Percentiles rank a stretch among this genome's conserved stretches.
Evolutionary conservation across 1,140 invertebrate genomes (phyloP).

Genomic region (Drosophila truncata): DNA sequence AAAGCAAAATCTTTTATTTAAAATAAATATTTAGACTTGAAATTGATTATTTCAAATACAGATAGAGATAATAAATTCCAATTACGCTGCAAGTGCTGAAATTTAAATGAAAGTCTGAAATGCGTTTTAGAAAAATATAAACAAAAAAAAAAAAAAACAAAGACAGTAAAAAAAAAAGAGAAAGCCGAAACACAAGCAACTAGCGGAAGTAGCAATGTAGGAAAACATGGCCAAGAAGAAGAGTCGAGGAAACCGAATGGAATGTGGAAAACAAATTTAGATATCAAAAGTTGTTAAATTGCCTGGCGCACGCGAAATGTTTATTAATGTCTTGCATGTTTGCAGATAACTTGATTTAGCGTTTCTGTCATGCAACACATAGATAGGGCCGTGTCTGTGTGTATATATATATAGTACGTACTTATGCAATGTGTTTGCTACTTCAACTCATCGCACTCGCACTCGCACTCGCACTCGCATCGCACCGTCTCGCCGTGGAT

Average conservation of each 20-base stretch:
- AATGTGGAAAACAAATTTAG: constrained; percentile 80
- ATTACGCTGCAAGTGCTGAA: constrained; percentile 25
- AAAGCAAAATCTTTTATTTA: not conserved
- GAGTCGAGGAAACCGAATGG: constrained; percentile 41
- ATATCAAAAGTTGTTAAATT: constrained; percentile 85
- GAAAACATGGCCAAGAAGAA: constrained; percentile 64
- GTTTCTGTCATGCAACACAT: constrained; percentile 82
- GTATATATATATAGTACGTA: not conserved
- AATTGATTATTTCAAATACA: constrained; percentile 3
- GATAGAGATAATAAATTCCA: constrained; percentile 19
- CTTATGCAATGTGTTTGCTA: constrained; percentile 52
- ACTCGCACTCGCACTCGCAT: constrained; percentile 15
- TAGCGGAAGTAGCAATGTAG: constrained; percentile 33
- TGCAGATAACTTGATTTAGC: constrained; percentile 83
- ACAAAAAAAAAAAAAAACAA: not conserved
- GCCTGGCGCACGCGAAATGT: constrained; percentile 82
- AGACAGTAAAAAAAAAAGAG: constrained; percentile 1
- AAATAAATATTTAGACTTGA: not conserved
- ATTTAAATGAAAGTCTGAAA: constrained; percentile 39
- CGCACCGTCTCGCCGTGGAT: constrained; percentile 44
- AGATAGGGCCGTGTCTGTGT: constrained; percentile 37
- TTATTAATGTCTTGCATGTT: constrained; percentile 84
- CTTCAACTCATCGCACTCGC: constrained; percentile 52
- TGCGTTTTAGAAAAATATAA: constrained; percentile 38
- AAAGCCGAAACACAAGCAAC: not conserved